Percentiles rank a stretch among this genome's conserved stretches.
Conservation (phyloP, 53 echinoderm and acorn worm species). For the Henricia sp. region DNA sequence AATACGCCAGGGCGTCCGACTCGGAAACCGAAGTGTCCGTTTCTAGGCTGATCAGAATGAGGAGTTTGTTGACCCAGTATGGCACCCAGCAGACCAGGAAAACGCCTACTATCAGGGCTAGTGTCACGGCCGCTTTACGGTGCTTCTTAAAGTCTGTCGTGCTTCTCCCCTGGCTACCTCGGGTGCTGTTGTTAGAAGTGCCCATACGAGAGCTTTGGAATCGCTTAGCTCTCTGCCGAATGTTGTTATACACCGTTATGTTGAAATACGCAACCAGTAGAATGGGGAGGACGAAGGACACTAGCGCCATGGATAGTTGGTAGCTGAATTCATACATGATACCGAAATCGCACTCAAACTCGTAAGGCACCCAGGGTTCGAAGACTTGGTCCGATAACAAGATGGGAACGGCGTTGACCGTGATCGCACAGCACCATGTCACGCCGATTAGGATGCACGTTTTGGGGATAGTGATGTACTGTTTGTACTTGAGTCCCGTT, state of each 20-base stretch:
- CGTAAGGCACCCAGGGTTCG: conserved; percentile 41
- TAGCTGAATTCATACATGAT: conserved; percentile 46
- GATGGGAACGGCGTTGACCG: conserved; percentile 37
- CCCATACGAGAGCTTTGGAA: conserved; percentile 20
- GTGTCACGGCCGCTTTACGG: conserved; percentile 59
- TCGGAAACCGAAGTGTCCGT: neutral
- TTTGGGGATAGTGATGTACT: conserved; percentile 47
- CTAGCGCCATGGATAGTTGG: conserved; percentile 8
- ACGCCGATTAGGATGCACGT: conserved; percentile 29
- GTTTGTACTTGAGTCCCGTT: conserved; percentile 61
- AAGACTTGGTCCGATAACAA: conserved; percentile 35
- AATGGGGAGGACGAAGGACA: conserved; percentile 47
- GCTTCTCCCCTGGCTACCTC: conserved; percentile 30
- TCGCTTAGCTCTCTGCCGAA: conserved; percentile 44
- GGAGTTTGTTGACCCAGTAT: conserved; percentile 58
- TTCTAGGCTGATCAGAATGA: neutral
- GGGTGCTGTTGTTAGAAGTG: conserved; percentile 8
- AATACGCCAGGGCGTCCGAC: conserved; percentile 56
- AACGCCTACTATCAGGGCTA: conserved; percentile 57
- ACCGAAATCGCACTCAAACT: conserved; percentile 38
- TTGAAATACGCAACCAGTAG: conserved; percentile 54
- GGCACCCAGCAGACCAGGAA: conserved; percentile 66
- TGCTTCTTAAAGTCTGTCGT: conserved; percentile 55
- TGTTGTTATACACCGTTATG: conserved; percentile 55
- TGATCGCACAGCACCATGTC: conserved; percentile 37